Conservation (phyloP, 1,140 invertebrate genomes). For the Phenacoccus solenopsis region DNA sequence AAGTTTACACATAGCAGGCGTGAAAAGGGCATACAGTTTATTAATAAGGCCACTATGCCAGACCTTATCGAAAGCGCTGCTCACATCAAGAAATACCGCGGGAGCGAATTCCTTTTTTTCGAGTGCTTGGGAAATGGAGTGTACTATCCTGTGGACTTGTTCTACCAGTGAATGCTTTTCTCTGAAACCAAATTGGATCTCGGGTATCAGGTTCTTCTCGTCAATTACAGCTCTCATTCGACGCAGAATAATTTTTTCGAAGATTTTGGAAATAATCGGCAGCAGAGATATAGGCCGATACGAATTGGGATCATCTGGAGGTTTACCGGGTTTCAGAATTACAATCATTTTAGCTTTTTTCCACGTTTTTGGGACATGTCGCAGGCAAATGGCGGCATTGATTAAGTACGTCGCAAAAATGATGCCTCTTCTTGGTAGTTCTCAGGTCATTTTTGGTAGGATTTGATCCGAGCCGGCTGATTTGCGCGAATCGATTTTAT, state of each 20-base stretch:
- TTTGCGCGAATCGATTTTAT: too few species aligned
- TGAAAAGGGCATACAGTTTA: not conserved
- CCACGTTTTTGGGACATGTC: too few species aligned
- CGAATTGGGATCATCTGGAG: too few species aligned
- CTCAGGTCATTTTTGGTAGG: too few species aligned
- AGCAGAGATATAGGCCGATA: too few species aligned
- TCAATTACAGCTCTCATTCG: constrained; percentile 23
- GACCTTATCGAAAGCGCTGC: constrained; percentile 28
- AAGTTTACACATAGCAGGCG: not conserved
- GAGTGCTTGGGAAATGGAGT: constrained; percentile 19
- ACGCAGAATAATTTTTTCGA: constrained; percentile 30
- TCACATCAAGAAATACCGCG: constrained; percentile 25
- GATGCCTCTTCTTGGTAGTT: not conserved
- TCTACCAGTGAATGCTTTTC: constrained; percentile 28
- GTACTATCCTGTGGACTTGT: constrained; percentile 25
- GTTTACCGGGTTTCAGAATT: too few species aligned
- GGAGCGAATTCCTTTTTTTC: constrained; percentile 23
- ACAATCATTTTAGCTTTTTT: too few species aligned
- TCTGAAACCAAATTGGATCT: constrained; percentile 32
- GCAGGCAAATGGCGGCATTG: not conserved
- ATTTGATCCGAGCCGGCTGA: too few species aligned
- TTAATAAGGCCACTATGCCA: constrained; percentile 29
- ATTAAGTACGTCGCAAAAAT: not conserved
- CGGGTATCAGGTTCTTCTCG: constrained; percentile 25
- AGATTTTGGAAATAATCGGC: too few species aligned